Evolutionary conservation across 2,113 vertebrate genomes (phyloP).

Genomic region (Antechinus flavipes): DNA sequence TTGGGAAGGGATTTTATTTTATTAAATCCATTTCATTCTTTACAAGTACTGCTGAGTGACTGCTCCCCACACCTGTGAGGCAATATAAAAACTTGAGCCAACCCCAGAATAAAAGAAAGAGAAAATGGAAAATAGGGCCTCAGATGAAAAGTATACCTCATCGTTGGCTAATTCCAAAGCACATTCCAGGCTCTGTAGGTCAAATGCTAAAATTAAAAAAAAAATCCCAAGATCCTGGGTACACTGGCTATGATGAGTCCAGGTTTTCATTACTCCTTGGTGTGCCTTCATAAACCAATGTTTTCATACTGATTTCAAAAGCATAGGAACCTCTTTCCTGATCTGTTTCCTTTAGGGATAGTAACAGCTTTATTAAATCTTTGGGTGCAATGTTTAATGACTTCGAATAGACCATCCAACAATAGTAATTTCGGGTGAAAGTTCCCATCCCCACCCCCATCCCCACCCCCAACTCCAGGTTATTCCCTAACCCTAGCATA

Average conservation of each 20-base stretch:
- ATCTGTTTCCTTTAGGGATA: background rate
- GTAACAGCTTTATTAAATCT: background rate
- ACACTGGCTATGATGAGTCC: background rate
- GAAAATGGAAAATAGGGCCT: slow-evolving; percentile 62
- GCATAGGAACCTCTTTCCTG: background rate
- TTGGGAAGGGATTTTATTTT: slow-evolving; percentile 56
- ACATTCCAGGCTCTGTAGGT: slow-evolving; percentile 48
- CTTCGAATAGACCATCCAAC: background rate
- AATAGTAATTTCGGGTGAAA: background rate
- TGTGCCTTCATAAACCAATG: slow-evolving; percentile 9
- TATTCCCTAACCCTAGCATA: background rate
- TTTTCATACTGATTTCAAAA: background rate
- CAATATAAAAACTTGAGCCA: slow-evolving; percentile 50
- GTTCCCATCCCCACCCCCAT: background rate
- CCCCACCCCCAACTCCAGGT: fast-evolving
- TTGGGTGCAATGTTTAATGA: background rate
- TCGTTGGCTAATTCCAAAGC: slow-evolving; percentile 52
- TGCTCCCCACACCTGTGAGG: slow-evolving; percentile 43
- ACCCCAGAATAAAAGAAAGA: slow-evolving; percentile 54
- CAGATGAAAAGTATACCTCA: slow-evolving; percentile 60
- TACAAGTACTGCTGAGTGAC: slow-evolving; percentile 13
- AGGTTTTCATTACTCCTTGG: background rate
- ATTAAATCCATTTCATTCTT: slow-evolving; percentile 56
- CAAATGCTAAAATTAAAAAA: slow-evolving; percentile 33
- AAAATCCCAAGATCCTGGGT: background rate